Base-by-base conservation (phyloP, 2,113 vertebrate genomes). In the Hymenochirus boettgeri region DNA sequence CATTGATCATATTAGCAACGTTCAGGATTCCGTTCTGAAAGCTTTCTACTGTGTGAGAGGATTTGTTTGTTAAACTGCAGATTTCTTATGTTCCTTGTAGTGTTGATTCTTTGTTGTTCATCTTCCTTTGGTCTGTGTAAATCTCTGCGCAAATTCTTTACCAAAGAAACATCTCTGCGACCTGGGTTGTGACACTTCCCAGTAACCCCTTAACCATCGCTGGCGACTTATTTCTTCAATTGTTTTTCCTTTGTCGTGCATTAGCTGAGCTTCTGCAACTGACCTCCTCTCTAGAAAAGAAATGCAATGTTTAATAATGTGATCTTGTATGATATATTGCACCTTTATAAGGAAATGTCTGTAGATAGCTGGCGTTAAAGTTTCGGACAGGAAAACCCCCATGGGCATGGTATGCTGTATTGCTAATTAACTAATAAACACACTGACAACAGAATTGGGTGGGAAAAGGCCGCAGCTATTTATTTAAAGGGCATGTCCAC, bases 171-270 rank as follows among this genome's bases (percentile, higher is more conserved):
- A 2, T 69, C 57, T 45, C 65, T 42, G 13, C 57, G 46, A 24
- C 65, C 65, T 31, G 65, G 47, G 55, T 60, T 69, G 56, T 69
- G 65, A 69, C 18, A 17, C 22, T 15, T 17, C 24, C 57, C 24
- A 69, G 35, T 31, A 69, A 45, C 12, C 26, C 21, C 51, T 69
- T 42, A 69, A 27, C 65, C 65, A 69, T 42, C 48, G 39, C 24
- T 60, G 56, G 18, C 65, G 56, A 45, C n/a, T 58, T n/a, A 69
- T n/a, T 53, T 69, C 65, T 69, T 69, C 47, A 31, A 69, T 60
- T n/a, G 57, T 53, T 19, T 60, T 69, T 60, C 56, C 65, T 53
- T 60, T 69, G 50, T 69, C 65, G 15, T 69, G 65, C 65, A 69
- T 69, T 18, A 69, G 35, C 25, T 69, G 65, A 22, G 47, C 47